Evolutionary conservation across 2,113 vertebrate genomes (phyloP).

Genomic region (Solenodon paradoxus): DNA sequence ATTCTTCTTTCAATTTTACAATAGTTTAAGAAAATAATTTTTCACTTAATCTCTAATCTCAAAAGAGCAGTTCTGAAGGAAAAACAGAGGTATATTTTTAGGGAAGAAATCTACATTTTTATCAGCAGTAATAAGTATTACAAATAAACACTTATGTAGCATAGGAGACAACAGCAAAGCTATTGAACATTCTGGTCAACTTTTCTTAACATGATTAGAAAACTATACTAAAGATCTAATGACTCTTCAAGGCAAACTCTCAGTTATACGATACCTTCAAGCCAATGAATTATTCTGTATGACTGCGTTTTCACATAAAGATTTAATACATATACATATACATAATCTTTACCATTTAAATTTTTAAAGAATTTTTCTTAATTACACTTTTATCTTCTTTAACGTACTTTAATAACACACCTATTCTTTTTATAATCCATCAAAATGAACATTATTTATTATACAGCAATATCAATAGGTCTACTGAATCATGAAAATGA

Average conservation of each 20-base stretch:
- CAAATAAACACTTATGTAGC: not conserved
- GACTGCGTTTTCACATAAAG: not conserved
- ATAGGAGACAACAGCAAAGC: not conserved
- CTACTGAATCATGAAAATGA: not conserved
- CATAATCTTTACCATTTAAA: conserved; percentile 7
- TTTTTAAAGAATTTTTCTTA: conserved; percentile 27
- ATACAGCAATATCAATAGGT: not conserved
- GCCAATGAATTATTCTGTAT: not conserved
- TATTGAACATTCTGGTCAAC: not conserved
- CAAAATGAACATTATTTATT: not conserved
- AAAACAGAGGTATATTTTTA: not conserved
- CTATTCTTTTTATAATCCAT: not conserved
- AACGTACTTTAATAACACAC: not conserved
- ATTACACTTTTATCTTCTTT: conserved; percentile 28
- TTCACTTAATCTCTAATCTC: conserved; percentile 8
- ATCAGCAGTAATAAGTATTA: not conserved
- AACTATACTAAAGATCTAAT: not conserved
- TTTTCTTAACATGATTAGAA: conserved; percentile 4
- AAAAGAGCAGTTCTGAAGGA: not conserved
- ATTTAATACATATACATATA: not conserved
- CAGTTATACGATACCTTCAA: not conserved
- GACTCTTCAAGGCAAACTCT: conserved; percentile 45
- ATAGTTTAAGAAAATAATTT: conserved; percentile 28
- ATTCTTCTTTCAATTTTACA: conserved; percentile 9
- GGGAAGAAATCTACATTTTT: not conserved